Base-by-base conservation (phyloP, 2,888 invertebrate genomes). In the Periphyllus acericola region DNA sequence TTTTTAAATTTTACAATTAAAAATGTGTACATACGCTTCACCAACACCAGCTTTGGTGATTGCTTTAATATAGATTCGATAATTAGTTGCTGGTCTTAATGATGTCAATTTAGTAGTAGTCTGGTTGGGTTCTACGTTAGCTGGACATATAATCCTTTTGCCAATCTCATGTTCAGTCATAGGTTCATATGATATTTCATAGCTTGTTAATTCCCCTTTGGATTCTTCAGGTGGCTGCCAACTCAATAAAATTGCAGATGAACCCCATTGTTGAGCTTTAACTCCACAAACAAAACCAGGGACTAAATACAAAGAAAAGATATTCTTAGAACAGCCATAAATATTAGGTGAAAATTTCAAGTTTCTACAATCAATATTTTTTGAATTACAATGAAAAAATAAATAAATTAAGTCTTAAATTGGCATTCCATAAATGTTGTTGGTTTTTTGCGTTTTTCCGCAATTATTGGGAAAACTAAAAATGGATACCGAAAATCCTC, bases 391-490 rank as follows among this genome's bases (percentile, higher is more conserved):
- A n/a, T n/a, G n/a, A n/a, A n/a, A n/a, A 91, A 96, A 95, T 92
- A 97, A 99, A 91, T 96, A 97, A 90, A 99, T 95, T 91, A 96
- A 95, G 92, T 98, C 99, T 3, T 98, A 98, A 3, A 95, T 96
- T 0, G 99, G 92, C 88, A 95, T 94, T 52, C 99, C 99, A 92
- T 99, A 99, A 17, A 96, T 95, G 91, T 96, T 72, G 96, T 93
- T 0, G 99, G 99, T 90, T 95, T 95, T 91, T 96, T 95, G 99
- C 99, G 99, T 46, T 94, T 94, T n/a, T 99, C 92, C 90, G 95
- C 94, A 91, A 99, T 94, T 0, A 97, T 97, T 0, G 96, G 96
- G 0, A 97, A 96, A 8, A 98, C 98, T 91, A 98, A 93, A 0
- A 97, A 96, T 90, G 95, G 94, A 0, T 96, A 98, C 90, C 96